Percentiles rank a stretch among this genome's conserved stretches.
phyloP scores from a whole-genome alignment of 2,797 vertebrate genomes.

The Emys orbicularis region DNA sequence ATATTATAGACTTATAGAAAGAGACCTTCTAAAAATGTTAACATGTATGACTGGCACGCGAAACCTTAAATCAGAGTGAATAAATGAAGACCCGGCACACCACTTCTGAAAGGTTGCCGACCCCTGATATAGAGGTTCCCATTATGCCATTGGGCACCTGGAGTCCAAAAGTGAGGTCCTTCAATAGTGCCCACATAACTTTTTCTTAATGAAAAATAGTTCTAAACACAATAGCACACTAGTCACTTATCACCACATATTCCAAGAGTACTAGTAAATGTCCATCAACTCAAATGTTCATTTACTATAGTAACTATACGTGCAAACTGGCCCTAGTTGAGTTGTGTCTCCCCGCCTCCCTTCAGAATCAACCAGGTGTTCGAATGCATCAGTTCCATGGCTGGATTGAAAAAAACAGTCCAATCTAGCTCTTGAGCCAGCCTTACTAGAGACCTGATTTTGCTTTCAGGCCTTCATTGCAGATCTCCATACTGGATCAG shows the following conservation, averaged over 20 bases:
- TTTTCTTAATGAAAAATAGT: not conserved
- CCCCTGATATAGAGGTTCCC: not conserved
- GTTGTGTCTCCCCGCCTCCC: not conserved
- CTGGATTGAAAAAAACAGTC: accelerated
- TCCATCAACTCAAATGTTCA: not conserved
- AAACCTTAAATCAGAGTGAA: no score
- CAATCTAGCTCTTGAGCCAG: not conserved
- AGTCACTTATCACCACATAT: not conserved
- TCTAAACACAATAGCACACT: not conserved
- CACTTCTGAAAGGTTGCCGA: no score
- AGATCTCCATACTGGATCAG: not conserved
- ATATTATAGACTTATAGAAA: no score
- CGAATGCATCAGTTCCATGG: not conserved
- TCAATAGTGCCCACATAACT: not conserved
- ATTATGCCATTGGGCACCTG: not conserved
- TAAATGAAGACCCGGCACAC: no score
- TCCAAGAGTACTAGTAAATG: not conserved
- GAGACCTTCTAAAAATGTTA: no score
- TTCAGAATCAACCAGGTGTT: not conserved
- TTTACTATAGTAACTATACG: not conserved
- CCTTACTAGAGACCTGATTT: not conserved
- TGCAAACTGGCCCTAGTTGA: not conserved
- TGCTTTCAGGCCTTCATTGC: not conserved
- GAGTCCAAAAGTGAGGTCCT: not conserved
- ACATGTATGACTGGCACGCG: no score